A percentile compares a stretch with the other conserved stretches of the same genome.
phyloP scores from a whole-genome alignment of 2,113 vertebrate genomes.

The Butastur rufipennis region DNA sequence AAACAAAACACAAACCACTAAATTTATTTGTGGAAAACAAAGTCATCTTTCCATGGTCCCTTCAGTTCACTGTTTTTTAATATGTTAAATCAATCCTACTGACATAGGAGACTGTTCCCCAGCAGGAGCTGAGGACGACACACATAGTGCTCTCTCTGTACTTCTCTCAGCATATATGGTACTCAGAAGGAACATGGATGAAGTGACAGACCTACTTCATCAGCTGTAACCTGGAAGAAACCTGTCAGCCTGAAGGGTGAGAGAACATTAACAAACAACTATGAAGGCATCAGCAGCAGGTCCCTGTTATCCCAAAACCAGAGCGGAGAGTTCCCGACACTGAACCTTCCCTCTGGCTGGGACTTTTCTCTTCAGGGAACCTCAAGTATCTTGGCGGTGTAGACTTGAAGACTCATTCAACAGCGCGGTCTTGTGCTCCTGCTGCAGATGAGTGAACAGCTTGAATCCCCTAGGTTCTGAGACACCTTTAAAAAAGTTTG shows the following conservation, averaged over 20 bases:
- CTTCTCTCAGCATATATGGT: not conserved
- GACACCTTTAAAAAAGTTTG: not conserved
- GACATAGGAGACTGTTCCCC: not conserved
- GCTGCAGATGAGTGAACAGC: not conserved
- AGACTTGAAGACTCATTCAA: not conserved
- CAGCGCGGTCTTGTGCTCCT: not conserved
- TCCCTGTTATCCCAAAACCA: not conserved
- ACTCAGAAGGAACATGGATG: not conserved
- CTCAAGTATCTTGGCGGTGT: accelerated
- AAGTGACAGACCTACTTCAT: not conserved
- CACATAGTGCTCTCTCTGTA: not conserved
- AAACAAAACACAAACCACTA: not conserved
- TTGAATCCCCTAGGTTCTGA: not conserved
- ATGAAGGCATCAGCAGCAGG: not conserved
- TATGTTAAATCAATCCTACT: not conserved
- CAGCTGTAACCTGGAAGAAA: constrained; percentile 11
- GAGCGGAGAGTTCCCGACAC: not conserved
- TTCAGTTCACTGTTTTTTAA: not conserved
- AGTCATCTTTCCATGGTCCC: not conserved
- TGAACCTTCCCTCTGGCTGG: not conserved
- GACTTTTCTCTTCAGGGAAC: not conserved
- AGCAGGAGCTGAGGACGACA: not conserved
- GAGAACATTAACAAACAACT: not conserved
- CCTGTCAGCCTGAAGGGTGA: not conserved
- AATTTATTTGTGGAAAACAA: not conserved